Conservation (phyloP, 2,888 invertebrate genomes). For the Pseudococcus longispinus region DNA sequence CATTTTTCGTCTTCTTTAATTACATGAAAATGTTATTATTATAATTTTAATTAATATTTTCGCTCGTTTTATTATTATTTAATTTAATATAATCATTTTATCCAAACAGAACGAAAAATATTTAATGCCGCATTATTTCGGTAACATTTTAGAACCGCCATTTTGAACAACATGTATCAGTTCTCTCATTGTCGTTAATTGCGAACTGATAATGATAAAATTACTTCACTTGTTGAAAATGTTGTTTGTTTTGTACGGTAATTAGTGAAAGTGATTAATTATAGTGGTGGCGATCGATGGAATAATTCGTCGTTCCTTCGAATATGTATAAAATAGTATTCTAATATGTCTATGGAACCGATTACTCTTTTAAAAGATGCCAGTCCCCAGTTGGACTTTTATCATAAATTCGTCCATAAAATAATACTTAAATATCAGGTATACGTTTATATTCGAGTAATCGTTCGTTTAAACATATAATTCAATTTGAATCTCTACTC, state of each 20-base stretch:
- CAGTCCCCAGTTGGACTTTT: conserved; percentile 93
- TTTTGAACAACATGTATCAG: not conserved
- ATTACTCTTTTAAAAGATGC: conserved; percentile 68
- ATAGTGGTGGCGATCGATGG: not conserved
- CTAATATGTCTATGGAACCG: not conserved
- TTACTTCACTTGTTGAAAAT: not conserved
- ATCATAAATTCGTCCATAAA: conserved; percentile 91
- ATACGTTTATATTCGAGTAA: conserved; percentile 53
- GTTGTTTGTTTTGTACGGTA: not conserved
- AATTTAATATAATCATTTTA: not conserved
- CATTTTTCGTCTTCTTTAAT: not conserved
- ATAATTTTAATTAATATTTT: not conserved
- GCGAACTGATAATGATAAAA: not conserved
- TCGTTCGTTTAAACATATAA: not conserved
- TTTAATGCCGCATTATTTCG: not conserved
- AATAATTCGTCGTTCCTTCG: not conserved
- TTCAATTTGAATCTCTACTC: not conserved
- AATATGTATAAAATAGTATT: not conserved
- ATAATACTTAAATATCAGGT: conserved; percentile 87
- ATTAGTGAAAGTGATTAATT: conserved; percentile 3
- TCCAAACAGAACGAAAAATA: not conserved
- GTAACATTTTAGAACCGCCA: not conserved
- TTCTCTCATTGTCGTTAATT: not conserved
- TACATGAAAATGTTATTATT: not conserved
- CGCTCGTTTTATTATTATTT: not conserved